Base-by-base conservation (phyloP, 2,797 vertebrate species). In the Coregonus ussuriensis region DNA sequence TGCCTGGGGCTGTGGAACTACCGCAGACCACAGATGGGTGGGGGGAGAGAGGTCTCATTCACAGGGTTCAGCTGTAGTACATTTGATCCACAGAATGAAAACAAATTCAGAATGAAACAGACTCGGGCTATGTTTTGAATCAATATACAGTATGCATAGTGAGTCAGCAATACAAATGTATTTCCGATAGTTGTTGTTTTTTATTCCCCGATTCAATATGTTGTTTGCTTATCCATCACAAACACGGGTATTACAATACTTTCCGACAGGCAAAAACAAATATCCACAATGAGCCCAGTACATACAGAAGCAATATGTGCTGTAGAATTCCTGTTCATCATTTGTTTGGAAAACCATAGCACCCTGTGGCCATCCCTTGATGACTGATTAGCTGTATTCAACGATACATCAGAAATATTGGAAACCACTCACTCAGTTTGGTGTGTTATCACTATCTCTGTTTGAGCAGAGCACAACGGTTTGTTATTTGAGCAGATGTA, bases 81-180 rank as follows among this genome's bases (percentile, higher is more conserved):
- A 69, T 75, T 33, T 47, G 51, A 68, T 78, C 70, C 29, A 41
- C 63, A 41, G 79, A 84, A 87, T 89, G 63, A 87, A 84, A 84
- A 84, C 31, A 72, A 81, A 81, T 76, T 68, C 76, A 83, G 77
- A 77, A 85, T 68, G 15, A 82, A 84, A 85, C 51, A 81, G 62
- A 80, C 79, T 79, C 77, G 29, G 33, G 81, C 77, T 82, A 72
- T 76, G 81, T 47, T 86, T 73, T 53, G 85, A 85, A 89, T 91
- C 87, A 88, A 83, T 89, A 83, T 53, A 66, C 7, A 6, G 41
- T 47, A 47, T 11, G 9, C 66, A 77, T 74, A 76, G 52, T 47
- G 80, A 84, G 77, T 83, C 87, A 86, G 82, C 76, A 62, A 69
- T 65, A 77, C 75, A 75, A 77, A 75, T 86, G 84, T 79, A 65